Evolutionary conservation across 64 coral and sea anemone species (phyloP).

Genomic region (Cladopsammia gracilis): DNA sequence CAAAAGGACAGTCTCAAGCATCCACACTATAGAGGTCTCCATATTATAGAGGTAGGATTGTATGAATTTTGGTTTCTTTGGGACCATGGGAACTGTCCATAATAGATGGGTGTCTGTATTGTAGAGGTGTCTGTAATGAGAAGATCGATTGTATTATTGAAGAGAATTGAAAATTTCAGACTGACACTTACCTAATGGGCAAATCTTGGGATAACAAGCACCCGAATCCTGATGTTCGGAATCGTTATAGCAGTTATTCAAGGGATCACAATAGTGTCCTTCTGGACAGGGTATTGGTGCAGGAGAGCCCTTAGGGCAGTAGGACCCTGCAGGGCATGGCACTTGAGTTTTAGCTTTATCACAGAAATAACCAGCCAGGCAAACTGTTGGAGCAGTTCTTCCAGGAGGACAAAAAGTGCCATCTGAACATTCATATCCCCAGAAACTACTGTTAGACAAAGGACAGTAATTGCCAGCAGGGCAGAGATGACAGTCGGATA

Average conservation of each 20-base stretch:
- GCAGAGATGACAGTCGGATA: slow-evolving; percentile 81
- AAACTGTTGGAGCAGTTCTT: slow-evolving; percentile 79
- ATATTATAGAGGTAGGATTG: too few relatives aligned
- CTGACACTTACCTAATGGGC: slow-evolving; percentile 75
- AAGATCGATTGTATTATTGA: too few relatives aligned
- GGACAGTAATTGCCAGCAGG: slow-evolving; percentile 86
- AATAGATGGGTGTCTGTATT: too few relatives aligned
- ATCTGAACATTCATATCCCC: slow-evolving; percentile 73
- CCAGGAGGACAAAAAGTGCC: slow-evolving; percentile 91
- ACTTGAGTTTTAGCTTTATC: slow-evolving; percentile 76
- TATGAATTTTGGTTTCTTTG: too few relatives aligned
- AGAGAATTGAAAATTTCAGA: neutral
- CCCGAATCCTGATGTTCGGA: slow-evolving; percentile 68
- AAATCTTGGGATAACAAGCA: slow-evolving; percentile 86
- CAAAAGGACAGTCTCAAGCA: too few relatives aligned
- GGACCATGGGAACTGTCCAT: too few relatives aligned
- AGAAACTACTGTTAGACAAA: slow-evolving; percentile 79
- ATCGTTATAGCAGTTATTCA: slow-evolving; percentile 68
- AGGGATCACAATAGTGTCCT: slow-evolving; percentile 93
- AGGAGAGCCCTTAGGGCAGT: slow-evolving; percentile 80
- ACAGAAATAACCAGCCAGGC: slow-evolving; percentile 90
- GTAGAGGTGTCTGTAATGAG: too few relatives aligned
- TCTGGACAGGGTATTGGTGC: slow-evolving; percentile 79
- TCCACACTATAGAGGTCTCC: too few relatives aligned
- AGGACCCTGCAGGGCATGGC: slow-evolving; percentile 91